phyloP scores from a whole-genome alignment of 2,113 vertebrate species.

The Podocnemis expansa region DNA sequence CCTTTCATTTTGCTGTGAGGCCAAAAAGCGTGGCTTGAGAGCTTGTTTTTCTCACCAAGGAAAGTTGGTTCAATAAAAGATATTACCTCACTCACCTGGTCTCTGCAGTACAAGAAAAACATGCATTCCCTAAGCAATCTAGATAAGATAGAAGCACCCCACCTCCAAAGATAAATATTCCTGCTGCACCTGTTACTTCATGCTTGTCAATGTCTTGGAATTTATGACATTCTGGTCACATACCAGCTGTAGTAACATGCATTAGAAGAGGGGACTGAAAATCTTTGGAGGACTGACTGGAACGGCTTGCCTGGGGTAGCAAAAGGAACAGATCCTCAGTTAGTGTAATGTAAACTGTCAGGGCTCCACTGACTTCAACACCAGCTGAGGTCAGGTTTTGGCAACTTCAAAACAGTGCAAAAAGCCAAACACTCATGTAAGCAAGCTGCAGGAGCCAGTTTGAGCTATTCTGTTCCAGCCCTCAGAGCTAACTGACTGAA shows the following conservation, averaged over 20 bases:
- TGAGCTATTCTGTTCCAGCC: not conserved
- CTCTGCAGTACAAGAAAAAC: not conserved
- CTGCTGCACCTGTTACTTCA: not conserved
- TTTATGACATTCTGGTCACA: not conserved
- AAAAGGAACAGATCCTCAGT: not conserved
- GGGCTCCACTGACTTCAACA: fast-evolving
- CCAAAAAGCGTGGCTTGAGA: too few species aligned
- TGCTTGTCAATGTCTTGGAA: not conserved
- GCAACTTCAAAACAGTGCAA: not conserved
- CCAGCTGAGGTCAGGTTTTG: not conserved
- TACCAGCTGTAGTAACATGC: not conserved
- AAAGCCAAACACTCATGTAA: not conserved
- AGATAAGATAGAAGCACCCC: not conserved
- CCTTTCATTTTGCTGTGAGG: not conserved
- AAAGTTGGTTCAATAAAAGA: too few species aligned
- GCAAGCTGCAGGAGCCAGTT: not conserved
- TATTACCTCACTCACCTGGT: not conserved
- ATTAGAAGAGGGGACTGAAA: not conserved
- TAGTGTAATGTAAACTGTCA: not conserved
- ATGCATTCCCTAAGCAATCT: not conserved
- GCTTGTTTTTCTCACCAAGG: too few species aligned
- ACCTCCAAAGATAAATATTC: not conserved
- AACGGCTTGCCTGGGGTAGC: not conserved
- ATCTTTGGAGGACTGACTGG: not conserved
- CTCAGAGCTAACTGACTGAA: not conserved